Evolutionary conservation across 1,140 invertebrate species (phyloP), one percentile per base, ranked within the genome.

Genomic region (Achroia grisella): DNA sequence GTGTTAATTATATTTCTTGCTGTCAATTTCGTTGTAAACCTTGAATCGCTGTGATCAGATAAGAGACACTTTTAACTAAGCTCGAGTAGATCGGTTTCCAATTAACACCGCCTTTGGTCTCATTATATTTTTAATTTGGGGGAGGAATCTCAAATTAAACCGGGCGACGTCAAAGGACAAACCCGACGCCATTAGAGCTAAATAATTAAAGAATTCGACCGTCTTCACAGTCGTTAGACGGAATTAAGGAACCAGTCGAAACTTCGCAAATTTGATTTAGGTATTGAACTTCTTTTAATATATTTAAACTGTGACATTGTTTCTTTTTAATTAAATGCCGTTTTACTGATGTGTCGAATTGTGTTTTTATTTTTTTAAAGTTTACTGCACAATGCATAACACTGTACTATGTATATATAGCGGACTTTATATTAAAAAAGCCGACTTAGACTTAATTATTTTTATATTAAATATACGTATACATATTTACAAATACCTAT

Each of bases 41-140:
- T 14, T 41, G 6, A 8, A 14, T 13, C 11, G 30, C n/a, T 1
- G 15, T 1, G n/a, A 12, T 30, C 37, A 34, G 44, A 39, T 42
- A 23, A 44, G 44, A 34, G 44, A 60, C 58, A 64, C 47, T 68
- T 66, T 72, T 47, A 66, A 62, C 49, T 58, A 61, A 68, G 56
- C 52, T 31, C 48, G 62, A 55, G 61, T 57, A 71, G 75, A 84
- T 85, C 78, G 76, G 76, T 85, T 81, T 81, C 78, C 81, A 85
- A 85, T 85, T 85, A 85, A 82, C 78, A 73, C 67, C 55, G 65
- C 48, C 62, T 74, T 68, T 66, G 74, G 70, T 73, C 80, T 85
- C 81, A 82, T 85, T 85, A 85, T 85, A 85, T 85, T 85, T 85
- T 85, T 85, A 82, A 85, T 82, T 85, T 81, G 78, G 73, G 81